A percentile compares a stretch with the other conserved stretches of the same genome.
Conservation (phyloP, 2,797 vertebrate species). For the Thunnus albacares region DNA sequence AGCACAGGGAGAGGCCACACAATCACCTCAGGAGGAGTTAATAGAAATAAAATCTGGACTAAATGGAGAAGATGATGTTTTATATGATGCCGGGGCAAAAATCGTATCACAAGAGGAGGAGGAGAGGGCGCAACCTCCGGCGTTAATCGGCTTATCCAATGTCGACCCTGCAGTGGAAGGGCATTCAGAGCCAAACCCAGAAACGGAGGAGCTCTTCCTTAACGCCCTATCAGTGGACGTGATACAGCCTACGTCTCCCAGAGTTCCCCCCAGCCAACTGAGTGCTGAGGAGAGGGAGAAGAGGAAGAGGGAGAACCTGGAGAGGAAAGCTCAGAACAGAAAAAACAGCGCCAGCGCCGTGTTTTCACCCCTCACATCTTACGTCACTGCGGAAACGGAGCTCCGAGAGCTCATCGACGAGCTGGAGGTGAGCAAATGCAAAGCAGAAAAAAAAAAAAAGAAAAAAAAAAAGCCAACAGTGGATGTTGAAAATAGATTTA, state of each 20-base stretch:
- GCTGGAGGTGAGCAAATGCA: slow-evolving; percentile 88
- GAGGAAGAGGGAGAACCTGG: slow-evolving; percentile 89
- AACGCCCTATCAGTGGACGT: slow-evolving; percentile 85
- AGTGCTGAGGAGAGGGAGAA: slow-evolving; percentile 86
- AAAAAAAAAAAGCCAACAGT: background rate
- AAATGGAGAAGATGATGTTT: background rate
- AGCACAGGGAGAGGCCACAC: background rate
- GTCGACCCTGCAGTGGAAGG: background rate
- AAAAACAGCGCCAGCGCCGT: slow-evolving; percentile 74
- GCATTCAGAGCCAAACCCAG: slow-evolving; percentile 45
- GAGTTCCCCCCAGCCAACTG: slow-evolving; percentile 78
- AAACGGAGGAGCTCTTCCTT: slow-evolving; percentile 78
- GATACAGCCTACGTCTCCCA: slow-evolving; percentile 78
- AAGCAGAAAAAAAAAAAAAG: background rate
- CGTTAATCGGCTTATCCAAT: slow-evolving; percentile 31
- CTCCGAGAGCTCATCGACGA: slow-evolving; percentile 91
- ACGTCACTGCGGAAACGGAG: slow-evolving; percentile 93
- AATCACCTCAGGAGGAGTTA: slow-evolving; percentile 18
- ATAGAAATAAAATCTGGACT: background rate
- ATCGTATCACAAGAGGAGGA: slow-evolving; percentile 5
- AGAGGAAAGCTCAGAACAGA: slow-evolving; percentile 82
- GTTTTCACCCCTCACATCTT: slow-evolving; percentile 93
- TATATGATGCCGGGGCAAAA: background rate
- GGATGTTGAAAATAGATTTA: slow-evolving; percentile 35
- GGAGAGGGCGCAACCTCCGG: background rate